These are phyloP conservation scores for Andricus curvator DNA, from an alignment of 2,888 invertebrate species.

Conservation along the genomic window DNA sequence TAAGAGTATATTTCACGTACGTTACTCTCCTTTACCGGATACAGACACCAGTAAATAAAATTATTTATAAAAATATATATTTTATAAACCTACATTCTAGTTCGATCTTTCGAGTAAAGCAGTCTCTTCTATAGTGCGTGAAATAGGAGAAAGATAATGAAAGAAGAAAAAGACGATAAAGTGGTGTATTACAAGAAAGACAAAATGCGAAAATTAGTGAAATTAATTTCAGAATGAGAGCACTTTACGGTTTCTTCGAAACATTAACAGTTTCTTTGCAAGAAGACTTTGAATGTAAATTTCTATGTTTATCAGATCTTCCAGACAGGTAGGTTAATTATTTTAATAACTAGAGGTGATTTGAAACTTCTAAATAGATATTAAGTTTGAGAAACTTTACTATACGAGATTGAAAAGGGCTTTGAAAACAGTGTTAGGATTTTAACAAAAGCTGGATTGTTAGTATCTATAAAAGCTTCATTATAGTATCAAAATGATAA, in stretches of 20 bases:
- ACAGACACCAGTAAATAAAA: constrained; percentile 15
- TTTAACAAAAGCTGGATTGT: neutral
- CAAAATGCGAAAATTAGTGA: neutral
- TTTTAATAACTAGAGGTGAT: constrained; percentile 11
- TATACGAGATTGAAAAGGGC: neutral
- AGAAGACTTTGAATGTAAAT: neutral
- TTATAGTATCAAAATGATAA: constrained; percentile 13
- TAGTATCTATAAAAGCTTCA: constrained; percentile 7
- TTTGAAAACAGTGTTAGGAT: neutral
- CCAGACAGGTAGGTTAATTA: constrained; percentile 27
- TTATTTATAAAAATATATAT: constrained; percentile 40
- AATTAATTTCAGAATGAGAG: constrained; percentile 4
- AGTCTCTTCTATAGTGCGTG: constrained; percentile 13
- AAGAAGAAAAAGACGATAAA: neutral
- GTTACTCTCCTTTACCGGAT: constrained; percentile 1
- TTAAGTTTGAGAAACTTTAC: constrained; percentile 7
- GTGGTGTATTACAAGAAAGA: neutral
- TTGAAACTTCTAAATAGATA: constrained; percentile 14
- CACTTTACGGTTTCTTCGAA: neutral
- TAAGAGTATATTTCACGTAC: neutral
- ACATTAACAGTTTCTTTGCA: neutral
- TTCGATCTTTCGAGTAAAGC: constrained; percentile 18
- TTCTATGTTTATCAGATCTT: constrained; percentile 3
- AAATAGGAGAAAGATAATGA: neutral
- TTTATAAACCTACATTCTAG: constrained; percentile 27